Conservation (phyloP, 2,797 vertebrate genomes). For the Fundulus diaphanus region DNA sequence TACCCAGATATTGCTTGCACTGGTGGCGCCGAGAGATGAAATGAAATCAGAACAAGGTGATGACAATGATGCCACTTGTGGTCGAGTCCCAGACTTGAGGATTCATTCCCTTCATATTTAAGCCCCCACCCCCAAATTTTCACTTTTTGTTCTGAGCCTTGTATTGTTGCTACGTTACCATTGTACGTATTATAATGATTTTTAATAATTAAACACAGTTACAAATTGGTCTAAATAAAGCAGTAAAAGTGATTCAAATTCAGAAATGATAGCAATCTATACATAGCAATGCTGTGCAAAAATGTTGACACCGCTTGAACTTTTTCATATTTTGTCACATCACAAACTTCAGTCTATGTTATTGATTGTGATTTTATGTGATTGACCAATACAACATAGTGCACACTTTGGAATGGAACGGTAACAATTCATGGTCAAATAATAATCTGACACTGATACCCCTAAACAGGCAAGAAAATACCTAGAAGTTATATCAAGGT, state of each 20-base stretch:
- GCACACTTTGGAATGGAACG: too few species aligned
- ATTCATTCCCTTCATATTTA: slow-evolving; percentile 60
- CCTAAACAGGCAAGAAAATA: too few species aligned
- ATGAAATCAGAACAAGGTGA: slow-evolving; percentile 86
- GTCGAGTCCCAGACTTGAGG: slow-evolving; percentile 74
- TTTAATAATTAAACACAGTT: slow-evolving; percentile 20
- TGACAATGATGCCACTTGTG: slow-evolving; percentile 84
- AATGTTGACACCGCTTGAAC: too few species aligned
- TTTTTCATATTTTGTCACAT: too few species aligned
- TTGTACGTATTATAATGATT: slow-evolving; percentile 18
- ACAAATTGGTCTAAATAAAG: slow-evolving; percentile 5
- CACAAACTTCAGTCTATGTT: too few species aligned
- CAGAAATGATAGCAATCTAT: neutral
- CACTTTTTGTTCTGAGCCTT: slow-evolving; percentile 31
- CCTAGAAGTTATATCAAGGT: too few species aligned
- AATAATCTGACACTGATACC: too few species aligned
- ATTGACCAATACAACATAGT: too few species aligned
- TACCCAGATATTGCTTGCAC: slow-evolving; percentile 71
- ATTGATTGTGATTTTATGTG: too few species aligned
- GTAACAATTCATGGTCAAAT: too few species aligned
- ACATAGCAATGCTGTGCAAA: too few species aligned
- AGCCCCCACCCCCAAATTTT: slow-evolving; percentile 31
- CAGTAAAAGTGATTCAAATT: neutral
- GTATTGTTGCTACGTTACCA: slow-evolving; percentile 29
- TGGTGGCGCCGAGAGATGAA: slow-evolving; percentile 82